A percentile compares a stretch with the other conserved stretches of the same genome.
Conservation (phyloP, 2,113 vertebrate genomes). For the Paramormyrops kingsleyae region DNA sequence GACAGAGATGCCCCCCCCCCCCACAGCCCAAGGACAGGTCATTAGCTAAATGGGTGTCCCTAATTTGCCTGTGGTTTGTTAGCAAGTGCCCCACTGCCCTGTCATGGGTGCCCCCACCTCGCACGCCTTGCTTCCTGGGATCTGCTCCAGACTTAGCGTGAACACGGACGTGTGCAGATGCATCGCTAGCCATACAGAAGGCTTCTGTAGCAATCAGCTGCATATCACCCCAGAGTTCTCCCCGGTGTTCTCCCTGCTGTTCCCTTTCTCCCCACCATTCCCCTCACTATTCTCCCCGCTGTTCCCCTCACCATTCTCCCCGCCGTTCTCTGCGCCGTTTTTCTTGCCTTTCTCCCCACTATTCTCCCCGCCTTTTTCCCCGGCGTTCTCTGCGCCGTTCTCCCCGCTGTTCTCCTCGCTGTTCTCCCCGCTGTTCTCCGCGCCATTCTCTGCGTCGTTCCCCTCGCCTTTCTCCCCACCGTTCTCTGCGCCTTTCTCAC, state of each 20-base stretch:
- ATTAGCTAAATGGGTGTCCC: neutral
- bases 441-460: fast-evolving
- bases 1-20: neutral
- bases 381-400: no score
- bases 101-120: neutral
- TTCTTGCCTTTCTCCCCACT: no score
- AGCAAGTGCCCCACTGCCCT: neutral
- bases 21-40: neutral
- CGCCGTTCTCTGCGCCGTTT: no score
- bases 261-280: no score
- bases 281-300: no score
- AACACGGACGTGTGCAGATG: neutral
- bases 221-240: neutral
- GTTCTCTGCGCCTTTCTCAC: no score
- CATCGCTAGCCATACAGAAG: neutral
- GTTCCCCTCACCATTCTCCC: no score
- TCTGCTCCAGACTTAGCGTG: neutral
- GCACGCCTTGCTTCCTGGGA: neutral
- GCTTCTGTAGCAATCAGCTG: neutral
- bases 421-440: no score
- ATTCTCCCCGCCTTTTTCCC: no score
- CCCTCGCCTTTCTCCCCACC: fast-evolving
- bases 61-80: neutral
- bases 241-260: no score
- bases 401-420: no score